phyloP scores from a whole-genome alignment of 2,113 vertebrate species.

The Laticauda colubrina region DNA sequence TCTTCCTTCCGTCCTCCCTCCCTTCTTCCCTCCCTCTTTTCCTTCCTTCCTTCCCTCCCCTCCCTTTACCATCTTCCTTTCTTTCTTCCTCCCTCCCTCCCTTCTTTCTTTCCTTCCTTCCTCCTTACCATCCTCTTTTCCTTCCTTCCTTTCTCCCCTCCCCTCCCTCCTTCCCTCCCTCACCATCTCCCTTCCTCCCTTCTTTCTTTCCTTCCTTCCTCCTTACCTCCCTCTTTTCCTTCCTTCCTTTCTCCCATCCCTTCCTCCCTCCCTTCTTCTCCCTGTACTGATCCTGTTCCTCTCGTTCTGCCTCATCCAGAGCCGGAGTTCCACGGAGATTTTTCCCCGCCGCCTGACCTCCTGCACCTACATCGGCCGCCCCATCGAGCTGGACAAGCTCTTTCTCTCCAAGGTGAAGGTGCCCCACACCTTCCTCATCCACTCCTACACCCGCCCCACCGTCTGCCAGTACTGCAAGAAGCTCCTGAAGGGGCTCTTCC shows the following conservation, averaged over 20 bases:
- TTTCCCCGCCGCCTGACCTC: conserved; percentile 69
- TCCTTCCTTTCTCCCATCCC: too few species aligned
- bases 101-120: too few species aligned
- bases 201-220: too few species aligned
- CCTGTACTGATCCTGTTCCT: background rate
- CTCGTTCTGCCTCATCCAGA: conserved; percentile 54
- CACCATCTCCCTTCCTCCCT: too few species aligned
- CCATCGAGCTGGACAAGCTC: conserved; percentile 87
- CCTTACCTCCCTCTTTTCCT: too few species aligned
- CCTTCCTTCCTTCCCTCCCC: too few species aligned
- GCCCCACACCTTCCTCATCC: conserved; percentile 87
- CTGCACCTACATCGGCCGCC: conserved; percentile 78
- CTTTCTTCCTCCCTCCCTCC: too few species aligned
- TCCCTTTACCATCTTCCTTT: too few species aligned
- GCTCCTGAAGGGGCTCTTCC: conserved; percentile 85
- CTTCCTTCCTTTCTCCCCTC: background rate
- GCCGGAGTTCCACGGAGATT: conserved; percentile 72
- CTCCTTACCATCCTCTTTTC: too few species aligned
- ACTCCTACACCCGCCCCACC: conserved; percentile 86
- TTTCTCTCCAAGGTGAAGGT: conserved; percentile 88
- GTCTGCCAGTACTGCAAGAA: conserved; percentile 92
- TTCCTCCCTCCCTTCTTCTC: background rate
- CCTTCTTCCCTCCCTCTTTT: too few species aligned
- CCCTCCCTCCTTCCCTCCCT: too few species aligned
- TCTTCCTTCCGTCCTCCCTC: too few species aligned